Evolutionary conservation across 2,888 invertebrate genomes (phyloP), one percentile per base, ranked within the genome.

Genomic region (Hylaea fasciaria): DNA sequence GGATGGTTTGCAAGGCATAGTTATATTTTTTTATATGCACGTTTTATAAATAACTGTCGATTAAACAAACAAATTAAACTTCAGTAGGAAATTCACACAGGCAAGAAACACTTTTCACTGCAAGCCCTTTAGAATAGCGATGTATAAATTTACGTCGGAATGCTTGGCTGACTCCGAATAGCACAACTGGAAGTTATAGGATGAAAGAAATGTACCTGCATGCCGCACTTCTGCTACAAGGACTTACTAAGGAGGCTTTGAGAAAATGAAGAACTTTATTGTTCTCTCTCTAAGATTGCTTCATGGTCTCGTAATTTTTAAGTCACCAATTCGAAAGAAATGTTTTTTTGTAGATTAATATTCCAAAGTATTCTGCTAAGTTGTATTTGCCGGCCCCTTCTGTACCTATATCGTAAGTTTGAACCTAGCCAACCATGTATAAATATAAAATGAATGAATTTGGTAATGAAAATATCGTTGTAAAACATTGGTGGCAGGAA

Each of bases 191-290:
- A 49, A 52, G 48, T 58, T 50, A 45, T 28, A 52, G 39, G 53
- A 64, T 41, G 57, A 66, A 65, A 61, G 62, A 61, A 64, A 64
- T 61, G 62, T 55, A 53, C 56, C 57, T 39, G 68, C 68, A 62
- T 62, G 62, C 43, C 53, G 45, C 45, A 40, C 54, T 55, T 28
- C 43, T 14, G 12, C 28, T 47, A 28, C 47, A 52, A 58, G 52
- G 52, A 22, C 45, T 59, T 57, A 47, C 22, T 47, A 53, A 53
- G 64, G 60, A 57, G 53, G 57, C 55, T 58, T 52, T 57, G 45
- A 40, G 32, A 39, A 45, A 54, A 51, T 16, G 50, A 54, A 44
- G 50, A 51, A 46, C 50, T 66, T 57, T 58, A 66, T 66, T 64
- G 62, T 66, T 51, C 64, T 44, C 51, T 57, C 46, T 17, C 45